phyloP scores from a whole-genome alignment of 2,797 vertebrate genomes.

The Pelobates cultripes region DNA sequence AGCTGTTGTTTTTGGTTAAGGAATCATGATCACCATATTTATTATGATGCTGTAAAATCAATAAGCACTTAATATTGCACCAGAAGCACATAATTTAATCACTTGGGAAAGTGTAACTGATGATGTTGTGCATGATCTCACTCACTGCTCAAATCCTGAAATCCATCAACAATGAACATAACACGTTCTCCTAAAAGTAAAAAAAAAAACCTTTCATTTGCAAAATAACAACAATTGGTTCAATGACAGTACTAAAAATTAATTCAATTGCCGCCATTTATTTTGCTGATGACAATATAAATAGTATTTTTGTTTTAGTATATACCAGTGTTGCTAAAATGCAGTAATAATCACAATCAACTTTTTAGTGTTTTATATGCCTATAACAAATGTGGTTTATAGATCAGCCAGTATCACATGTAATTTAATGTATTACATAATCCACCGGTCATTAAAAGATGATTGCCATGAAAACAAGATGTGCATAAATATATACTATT shows the following conservation, averaged over 20 bases:
- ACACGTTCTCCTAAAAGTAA: constrained; percentile 20
- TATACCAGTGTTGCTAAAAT: too few relatives aligned
- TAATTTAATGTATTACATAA: too few relatives aligned
- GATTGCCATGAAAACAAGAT: too few relatives aligned
- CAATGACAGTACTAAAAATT: constrained; percentile 22
- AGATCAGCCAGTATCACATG: too few relatives aligned
- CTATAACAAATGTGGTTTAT: too few relatives aligned
- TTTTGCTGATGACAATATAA: too few relatives aligned
- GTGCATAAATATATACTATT: too few relatives aligned
- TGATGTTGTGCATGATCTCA: constrained; percentile 53
- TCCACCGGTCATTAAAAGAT: too few relatives aligned
- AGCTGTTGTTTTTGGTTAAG: too few relatives aligned
- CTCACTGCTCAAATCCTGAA: constrained; percentile 31
- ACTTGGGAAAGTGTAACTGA: constrained; percentile 47
- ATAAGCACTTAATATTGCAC: constrained; percentile 55
- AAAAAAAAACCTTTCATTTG: constrained; percentile 28
- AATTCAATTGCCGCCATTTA: neutral
- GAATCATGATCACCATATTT: constrained; percentile 36
- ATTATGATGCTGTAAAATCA: constrained; percentile 52
- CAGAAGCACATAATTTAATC: constrained; percentile 53
- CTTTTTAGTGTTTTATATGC: too few relatives aligned
- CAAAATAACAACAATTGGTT: constrained; percentile 23
- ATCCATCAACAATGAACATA: constrained; percentile 27
- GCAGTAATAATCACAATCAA: too few relatives aligned
- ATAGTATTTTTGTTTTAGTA: too few relatives aligned